phyloP scores from a whole-genome alignment of 2,888 invertebrate genomes.

The Panzeria rudis region DNA sequence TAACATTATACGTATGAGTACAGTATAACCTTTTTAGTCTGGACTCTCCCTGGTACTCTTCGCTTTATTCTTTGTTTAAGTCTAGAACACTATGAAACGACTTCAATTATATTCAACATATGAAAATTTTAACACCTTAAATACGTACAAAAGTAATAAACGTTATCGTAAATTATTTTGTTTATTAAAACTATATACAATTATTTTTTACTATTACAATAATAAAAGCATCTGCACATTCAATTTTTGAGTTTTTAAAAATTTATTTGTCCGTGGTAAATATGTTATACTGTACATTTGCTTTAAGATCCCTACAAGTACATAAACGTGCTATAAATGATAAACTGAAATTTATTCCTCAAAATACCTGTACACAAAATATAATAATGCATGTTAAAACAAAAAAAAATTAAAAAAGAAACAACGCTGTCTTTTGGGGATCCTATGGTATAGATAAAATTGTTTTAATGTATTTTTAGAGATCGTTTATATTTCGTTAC shows the following conservation, averaged over 20 bases:
- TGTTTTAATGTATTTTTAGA: slow-evolving; percentile 80
- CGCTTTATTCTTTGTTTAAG: too few species aligned
- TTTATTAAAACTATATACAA: too few species aligned
- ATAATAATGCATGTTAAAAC: background rate
- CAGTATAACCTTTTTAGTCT: background rate
- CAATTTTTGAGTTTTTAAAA: too few species aligned
- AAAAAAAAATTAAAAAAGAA: background rate
- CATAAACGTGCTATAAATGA: slow-evolving; percentile 33
- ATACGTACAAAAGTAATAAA: too few species aligned
- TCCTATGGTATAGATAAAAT: slow-evolving; percentile 80
- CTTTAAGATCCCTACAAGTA: background rate
- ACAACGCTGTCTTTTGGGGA: slow-evolving; percentile 79
- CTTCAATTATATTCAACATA: too few species aligned
- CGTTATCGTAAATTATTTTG: too few species aligned
- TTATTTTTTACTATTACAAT: too few species aligned
- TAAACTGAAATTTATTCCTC: slow-evolving; percentile 60
- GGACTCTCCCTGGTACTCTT: background rate
- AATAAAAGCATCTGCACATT: too few species aligned
- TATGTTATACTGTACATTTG: background rate
- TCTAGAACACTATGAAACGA: too few species aligned
- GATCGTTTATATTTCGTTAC: slow-evolving; percentile 79
- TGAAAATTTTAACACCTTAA: too few species aligned
- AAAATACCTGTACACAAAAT: slow-evolving; percentile 37
- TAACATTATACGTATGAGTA: background rate
- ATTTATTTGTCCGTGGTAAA: background rate